Base-by-base conservation (phyloP, 2,113 vertebrate species). In the Ceyx cyanopectus region DNA sequence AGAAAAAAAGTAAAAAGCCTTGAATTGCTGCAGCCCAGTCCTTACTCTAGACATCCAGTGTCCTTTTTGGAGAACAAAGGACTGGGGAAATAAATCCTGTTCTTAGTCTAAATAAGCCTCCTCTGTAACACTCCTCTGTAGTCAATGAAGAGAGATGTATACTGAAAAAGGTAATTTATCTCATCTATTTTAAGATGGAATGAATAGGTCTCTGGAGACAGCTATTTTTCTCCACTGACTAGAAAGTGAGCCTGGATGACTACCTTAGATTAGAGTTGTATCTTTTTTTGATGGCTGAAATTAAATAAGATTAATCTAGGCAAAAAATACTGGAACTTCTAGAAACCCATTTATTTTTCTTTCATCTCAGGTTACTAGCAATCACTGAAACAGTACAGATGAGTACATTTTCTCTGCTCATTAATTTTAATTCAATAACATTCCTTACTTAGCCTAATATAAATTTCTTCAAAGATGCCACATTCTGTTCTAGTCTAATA, bases 281-380 rank as follows among this genome's bases (percentile, higher is more conserved):
- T 56, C 67, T 62, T 92, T 86, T 85, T 85, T 56, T 74, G 81
- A 89, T 85, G 63, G 56, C 17, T 87, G 70, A 89, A 91, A 80
- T 94, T 80, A 94, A 94, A 40, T 68, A 57, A 89, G 75, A 94
- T 23, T 2, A 87, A 92, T 87, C 43, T 77, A 77, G 22, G 22
- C 27, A 87, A 87, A 91, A 94, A 76, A 66, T 2, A 48, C 75
- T 60, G 69, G 67, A 92, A 85, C 20, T 89, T 91, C 58, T 77
- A 67, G 70, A 89, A 92, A 60, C 10, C 19, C 67, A 80, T 95
- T 93, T 87, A 50, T 85, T 95, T 94, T 92, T 85, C 72, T 92
- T 92, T 94, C 74, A 40, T 81, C 37, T 80, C 63, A 70, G 22
- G 21, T 85, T 74, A 77, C 56, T 67, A 89, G 56, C 37, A 69